These are phyloP conservation scores for Trypoxylon attenuatum DNA, from an alignment of 2,888 invertebrate genomes.

Conservation along the genomic window DNA sequence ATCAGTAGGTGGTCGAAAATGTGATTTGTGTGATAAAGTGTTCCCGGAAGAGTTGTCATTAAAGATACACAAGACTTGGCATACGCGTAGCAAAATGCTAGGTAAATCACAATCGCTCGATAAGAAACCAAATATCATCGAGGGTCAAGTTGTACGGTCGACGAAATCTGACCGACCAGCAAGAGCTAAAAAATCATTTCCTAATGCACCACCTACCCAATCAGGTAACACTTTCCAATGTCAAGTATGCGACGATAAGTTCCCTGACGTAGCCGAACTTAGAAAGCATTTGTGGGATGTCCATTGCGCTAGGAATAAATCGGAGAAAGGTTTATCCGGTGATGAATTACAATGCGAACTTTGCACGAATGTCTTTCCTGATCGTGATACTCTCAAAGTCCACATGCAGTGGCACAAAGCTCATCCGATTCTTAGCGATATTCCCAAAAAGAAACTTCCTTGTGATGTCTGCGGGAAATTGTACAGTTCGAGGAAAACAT, in stretches of 20 bases:
- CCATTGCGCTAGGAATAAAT: constrained; percentile 76
- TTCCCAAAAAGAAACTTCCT: constrained; percentile 70
- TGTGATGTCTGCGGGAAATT: constrained; percentile 82
- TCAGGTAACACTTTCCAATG: constrained; percentile 74
- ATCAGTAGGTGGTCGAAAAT: constrained; percentile 74
- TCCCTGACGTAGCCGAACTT: constrained; percentile 77
- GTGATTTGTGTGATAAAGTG: constrained; percentile 80
- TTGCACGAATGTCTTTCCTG: constrained; percentile 76
- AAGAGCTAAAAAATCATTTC: constrained; percentile 66
- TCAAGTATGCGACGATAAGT: constrained; percentile 78
- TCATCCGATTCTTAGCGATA: constrained; percentile 64
- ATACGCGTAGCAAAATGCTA: constrained; percentile 76
- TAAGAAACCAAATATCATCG: not conserved
- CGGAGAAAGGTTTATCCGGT: constrained; percentile 61
- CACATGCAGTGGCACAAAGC: constrained; percentile 76
- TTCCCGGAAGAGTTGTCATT: constrained; percentile 80
- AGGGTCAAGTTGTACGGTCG: not conserved
- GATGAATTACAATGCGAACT: constrained; percentile 72
- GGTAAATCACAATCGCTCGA: constrained; percentile 33
- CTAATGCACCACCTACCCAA: constrained; percentile 47
- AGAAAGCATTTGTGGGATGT: constrained; percentile 79
- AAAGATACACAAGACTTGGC: constrained; percentile 80
- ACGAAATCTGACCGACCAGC: constrained; percentile 53
- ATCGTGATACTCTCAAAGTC: constrained; percentile 71
- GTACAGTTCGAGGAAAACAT: constrained; percentile 78